These are phyloP conservation scores for Drosophila subquinaria DNA, from an alignment of 2,888 invertebrate genomes.

Conservation along the genomic window DNA sequence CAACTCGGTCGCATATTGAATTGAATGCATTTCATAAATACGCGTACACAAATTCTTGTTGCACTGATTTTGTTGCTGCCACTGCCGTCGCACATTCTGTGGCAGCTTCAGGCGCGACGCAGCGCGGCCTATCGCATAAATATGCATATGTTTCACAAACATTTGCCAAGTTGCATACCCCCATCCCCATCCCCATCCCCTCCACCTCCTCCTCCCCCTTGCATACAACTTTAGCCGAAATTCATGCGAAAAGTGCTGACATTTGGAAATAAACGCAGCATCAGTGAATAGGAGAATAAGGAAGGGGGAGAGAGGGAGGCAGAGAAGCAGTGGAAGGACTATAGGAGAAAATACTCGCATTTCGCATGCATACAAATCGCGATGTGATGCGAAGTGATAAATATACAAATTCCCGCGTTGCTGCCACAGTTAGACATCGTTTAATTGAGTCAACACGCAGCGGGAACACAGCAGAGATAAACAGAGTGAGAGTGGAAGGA, in stretches of 20 bases:
- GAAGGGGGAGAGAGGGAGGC: too few species aligned
- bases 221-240: conserved; percentile 52
- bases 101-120: conserved; percentile 20
- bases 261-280: conserved; percentile 73
- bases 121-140: conserved; percentile 65
- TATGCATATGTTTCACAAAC: conserved; percentile 68
- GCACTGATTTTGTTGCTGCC: conserved; percentile 2
- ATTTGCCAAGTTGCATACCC: conserved; percentile 66
- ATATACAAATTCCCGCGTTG: conserved; percentile 60
- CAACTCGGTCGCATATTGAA: conserved; percentile 30
- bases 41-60: conserved; percentile 24
- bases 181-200: conserved; percentile 9
- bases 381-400: conserved; percentile 55
- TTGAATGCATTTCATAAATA: conserved; percentile 23
- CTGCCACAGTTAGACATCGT: conserved; percentile 64
- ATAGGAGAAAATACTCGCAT: conserved; percentile 23
- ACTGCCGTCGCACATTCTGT: background rate
- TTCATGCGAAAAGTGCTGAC: conserved; percentile 74
- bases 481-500: background rate
- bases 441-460: conserved; percentile 74
- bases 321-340: background rate
- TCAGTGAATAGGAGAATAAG: conserved; percentile 50
- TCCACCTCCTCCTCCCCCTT: background rate
- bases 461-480: conserved; percentile 3
- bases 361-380: conserved; percentile 70